Base-by-base conservation (phyloP, 2,797 vertebrate species). In the Eupleurogrammus muticus region DNA sequence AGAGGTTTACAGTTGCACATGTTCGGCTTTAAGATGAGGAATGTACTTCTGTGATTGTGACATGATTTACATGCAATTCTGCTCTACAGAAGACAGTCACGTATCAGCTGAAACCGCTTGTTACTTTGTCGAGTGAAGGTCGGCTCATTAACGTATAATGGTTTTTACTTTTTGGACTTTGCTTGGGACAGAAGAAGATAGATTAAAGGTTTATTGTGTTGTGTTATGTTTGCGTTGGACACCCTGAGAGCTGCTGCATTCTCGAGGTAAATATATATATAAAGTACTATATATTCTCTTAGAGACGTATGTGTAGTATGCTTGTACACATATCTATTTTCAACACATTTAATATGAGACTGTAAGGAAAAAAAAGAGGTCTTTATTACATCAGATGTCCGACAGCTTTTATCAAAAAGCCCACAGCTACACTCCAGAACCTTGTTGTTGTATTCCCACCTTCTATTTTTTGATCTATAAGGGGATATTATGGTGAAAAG, bases 331-430 rank as follows among this genome's bases (percentile, higher is more conserved):
- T 59, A 49, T 70, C 49, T 40, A 70, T 63, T 69, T 65, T 74
- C 9, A 77, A 48, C 44, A 52, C 52, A 57, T 85, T 77, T 77
- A 80, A 80, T 81, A 66, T 57, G 21, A 81, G 61, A 73, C 70
- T 66, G 56, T 10, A 42, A 60, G 66, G 66, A 28, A 69, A 71
- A 50, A 68, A 70, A 20, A 10, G 4, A 57, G n/a, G 47, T 21
- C 65, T 61, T 69, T 28, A 50, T n/a, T 47, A 46, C 40, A 81
- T 73, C 60, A 81, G 56, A 73, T 21, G 36, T 71, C 71, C 87
- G 79, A 87, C 78, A 87, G 89, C 80, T 87, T 92, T 91, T 82
- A 87, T 89, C 80, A 78, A 85, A 85, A 90, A 90, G 87, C 85
- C 66, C 24, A 67, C 76, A 92, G 73, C 80, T 84, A 49, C 58